A percentile compares a stretch with the other conserved stretches of the same genome.
phyloP scores from a whole-genome alignment of 1,140 invertebrate species.

The Streblospio benedicti region DNA sequence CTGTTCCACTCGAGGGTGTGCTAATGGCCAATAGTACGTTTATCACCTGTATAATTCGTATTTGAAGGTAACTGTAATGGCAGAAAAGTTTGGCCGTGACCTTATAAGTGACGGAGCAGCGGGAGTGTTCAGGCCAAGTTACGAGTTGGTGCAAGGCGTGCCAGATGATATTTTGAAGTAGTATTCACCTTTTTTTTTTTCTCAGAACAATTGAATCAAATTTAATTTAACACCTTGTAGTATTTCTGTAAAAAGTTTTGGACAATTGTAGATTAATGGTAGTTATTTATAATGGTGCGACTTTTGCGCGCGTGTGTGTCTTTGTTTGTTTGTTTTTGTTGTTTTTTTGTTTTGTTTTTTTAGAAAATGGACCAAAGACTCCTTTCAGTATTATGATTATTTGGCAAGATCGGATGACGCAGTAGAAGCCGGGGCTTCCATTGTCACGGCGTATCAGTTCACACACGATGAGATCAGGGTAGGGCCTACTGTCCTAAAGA shows the following conservation, averaged over 20 bases:
- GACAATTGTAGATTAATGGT: too few species aligned
- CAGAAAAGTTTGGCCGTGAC: constrained; percentile 65
- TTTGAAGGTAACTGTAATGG: constrained; percentile 67
- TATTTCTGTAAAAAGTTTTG: too few species aligned
- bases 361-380: constrained; percentile 68
- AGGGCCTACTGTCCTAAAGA: too few species aligned
- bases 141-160: constrained; percentile 54
- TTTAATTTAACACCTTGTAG: too few species aligned
- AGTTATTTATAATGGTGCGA: too few species aligned
- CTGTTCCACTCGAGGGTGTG: too few species aligned
- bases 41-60: too few species aligned
- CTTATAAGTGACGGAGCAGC: constrained; percentile 79
- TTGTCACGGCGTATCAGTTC: constrained; percentile 66
- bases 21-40: too few species aligned
- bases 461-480: constrained; percentile 15
- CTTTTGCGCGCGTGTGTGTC: too few species aligned
- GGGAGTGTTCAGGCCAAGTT: constrained; percentile 73
- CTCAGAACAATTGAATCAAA: too few species aligned
- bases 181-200: too few species aligned
- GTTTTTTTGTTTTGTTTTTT: constrained; percentile 23
- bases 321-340: too few species aligned
- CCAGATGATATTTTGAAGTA: constrained; percentile 59
- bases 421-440: constrained; percentile 59
- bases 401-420: constrained; percentile 57
- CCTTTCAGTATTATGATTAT: constrained; percentile 68